A percentile compares a stretch with the other conserved stretches of the same genome.
Conservation (phyloP, 2,888 invertebrate species). For the Melolontha melolontha region DNA sequence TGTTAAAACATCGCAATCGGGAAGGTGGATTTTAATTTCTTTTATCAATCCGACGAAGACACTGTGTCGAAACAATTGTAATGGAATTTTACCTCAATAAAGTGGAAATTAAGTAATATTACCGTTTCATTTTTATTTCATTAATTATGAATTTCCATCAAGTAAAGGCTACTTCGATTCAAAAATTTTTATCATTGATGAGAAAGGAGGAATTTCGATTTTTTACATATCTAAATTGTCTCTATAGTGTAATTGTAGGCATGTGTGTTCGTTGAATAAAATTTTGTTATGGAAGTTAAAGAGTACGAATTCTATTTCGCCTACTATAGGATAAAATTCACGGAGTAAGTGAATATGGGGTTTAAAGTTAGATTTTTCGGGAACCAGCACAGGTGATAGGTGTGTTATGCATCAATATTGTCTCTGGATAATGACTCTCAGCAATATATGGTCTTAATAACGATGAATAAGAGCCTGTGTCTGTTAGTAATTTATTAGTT, state of each 20-base stretch:
- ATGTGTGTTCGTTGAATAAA: conserved; percentile 16
- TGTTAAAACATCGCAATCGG: conserved; percentile 45
- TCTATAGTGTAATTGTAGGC: conserved; percentile 7
- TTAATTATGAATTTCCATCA: no score
- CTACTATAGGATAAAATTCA: conserved; percentile 4
- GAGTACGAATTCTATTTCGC: conserved; percentile 8
- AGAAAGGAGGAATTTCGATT: no score
- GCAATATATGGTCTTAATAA: neutral
- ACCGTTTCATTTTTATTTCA: no score
- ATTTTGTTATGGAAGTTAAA: conserved; percentile 37
- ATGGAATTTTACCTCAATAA: no score
- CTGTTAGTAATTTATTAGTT: conserved; percentile 15
- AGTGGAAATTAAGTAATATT: no score
- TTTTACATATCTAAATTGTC: no score
- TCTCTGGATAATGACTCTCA: neutral
- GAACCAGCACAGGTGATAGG: conserved; percentile 24
- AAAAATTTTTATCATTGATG: no score
- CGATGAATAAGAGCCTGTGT: conserved; percentile 24
- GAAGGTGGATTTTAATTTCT: neutral
- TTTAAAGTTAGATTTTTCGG: conserved; percentile 7
- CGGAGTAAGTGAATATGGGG: conserved; percentile 4
- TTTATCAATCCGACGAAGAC: neutral
- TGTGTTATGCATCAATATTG: conserved; percentile 1
- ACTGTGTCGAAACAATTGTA: no score
- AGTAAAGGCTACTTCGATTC: no score